These are phyloP conservation scores for Cynopterus sphinx DNA, from an alignment of 2,797 vertebrate species.

Conservation along the genomic window DNA sequence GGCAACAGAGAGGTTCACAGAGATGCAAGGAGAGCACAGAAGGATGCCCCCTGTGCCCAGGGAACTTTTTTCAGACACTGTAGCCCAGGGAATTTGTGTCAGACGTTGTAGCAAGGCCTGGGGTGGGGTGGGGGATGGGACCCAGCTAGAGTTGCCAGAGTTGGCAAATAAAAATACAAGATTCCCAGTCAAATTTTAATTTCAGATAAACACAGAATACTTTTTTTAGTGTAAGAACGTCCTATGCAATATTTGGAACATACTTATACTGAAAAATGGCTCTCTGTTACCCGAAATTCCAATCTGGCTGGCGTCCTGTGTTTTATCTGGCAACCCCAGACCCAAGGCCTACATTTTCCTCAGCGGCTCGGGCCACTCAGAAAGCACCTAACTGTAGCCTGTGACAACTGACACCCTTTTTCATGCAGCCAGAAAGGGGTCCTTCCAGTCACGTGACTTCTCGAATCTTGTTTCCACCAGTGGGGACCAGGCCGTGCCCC, in stretches of 20 bases:
- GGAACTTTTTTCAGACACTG: neutral
- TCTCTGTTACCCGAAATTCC: neutral
- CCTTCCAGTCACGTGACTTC: neutral
- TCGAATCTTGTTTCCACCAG: neutral
- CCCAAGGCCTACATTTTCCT: neutral
- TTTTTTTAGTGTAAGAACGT: neutral
- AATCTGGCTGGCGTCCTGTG: neutral
- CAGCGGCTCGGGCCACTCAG: neutral
- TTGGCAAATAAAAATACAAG: neutral
- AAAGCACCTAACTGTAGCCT: neutral
- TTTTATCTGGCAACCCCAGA: neutral
- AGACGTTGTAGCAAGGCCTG: neutral
- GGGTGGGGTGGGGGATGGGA: neutral
- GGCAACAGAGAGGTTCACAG: neutral
- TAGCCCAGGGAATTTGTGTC: neutral
- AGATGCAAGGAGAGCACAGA: neutral
- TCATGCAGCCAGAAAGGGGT: neutral
- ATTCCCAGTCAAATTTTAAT: neutral
- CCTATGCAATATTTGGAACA: neutral
- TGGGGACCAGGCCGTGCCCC: neutral
- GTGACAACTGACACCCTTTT: neutral
- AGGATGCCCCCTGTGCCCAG: neutral
- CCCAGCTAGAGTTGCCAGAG: neutral
- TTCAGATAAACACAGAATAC: neutral
- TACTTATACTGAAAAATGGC: neutral